Evolutionary conservation across 1,140 invertebrate species (phyloP).

Genomic region (Camponotus floridanus): DNA sequence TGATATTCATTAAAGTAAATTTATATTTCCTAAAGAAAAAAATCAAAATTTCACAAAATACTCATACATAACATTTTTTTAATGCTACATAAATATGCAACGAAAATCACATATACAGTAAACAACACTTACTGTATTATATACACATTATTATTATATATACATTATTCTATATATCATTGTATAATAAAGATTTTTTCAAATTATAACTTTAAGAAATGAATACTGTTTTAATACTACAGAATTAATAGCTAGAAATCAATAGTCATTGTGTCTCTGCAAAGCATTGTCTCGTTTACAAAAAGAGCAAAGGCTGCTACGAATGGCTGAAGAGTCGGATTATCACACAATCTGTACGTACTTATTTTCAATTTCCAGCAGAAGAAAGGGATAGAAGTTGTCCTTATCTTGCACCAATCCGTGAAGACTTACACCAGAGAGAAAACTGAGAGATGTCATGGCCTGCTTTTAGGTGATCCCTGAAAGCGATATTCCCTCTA

Average conservation of each 20-base stretch:
- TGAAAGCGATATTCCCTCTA: no score
- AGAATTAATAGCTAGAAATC: slow-evolving; percentile 26
- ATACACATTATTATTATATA: no score
- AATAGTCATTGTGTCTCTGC: slow-evolving; percentile 17
- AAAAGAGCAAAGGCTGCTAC: not conserved
- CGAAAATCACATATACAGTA: no score
- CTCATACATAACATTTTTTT: not conserved
- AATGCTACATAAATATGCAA: no score
- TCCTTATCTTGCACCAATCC: slow-evolving; percentile 55
- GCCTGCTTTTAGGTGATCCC: no score
- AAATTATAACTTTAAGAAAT: not conserved
- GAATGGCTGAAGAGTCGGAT: slow-evolving; percentile 29
- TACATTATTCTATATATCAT: no score
- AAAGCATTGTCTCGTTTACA: slow-evolving; percentile 15
- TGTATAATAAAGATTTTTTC: not conserved
- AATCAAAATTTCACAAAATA: not conserved
- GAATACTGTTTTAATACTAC: not conserved
- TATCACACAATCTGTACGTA: slow-evolving; percentile 60
- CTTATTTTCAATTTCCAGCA: slow-evolving; percentile 61
- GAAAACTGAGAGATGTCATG: no score
- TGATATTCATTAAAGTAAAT: not conserved
- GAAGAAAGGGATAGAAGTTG: slow-evolving; percentile 53
- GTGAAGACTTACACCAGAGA: slow-evolving; percentile 62
- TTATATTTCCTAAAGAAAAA: not conserved
- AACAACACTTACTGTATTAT: no score